These are phyloP conservation scores for Ceratina japonica DNA, from an alignment of 1,140 invertebrate genomes.

Conservation along the genomic window DNA sequence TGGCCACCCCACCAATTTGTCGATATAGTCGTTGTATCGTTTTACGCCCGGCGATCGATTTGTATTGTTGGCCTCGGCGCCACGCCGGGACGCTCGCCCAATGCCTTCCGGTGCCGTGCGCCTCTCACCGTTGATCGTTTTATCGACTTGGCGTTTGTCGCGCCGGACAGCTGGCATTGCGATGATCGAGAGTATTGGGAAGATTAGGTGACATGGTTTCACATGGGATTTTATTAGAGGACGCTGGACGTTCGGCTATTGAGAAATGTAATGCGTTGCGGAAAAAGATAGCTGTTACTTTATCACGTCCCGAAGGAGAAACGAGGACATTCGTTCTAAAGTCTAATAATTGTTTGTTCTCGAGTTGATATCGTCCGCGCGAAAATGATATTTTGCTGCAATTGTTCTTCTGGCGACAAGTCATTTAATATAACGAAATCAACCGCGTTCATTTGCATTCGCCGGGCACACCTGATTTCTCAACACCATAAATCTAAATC, in stretches of 20 bases:
- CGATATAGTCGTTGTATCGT: constrained; percentile 58
- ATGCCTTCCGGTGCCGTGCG: background rate
- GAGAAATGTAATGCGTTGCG: background rate
- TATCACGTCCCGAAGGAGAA: too few relatives aligned
- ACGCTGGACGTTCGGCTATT: background rate
- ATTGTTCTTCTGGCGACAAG: too few relatives aligned
- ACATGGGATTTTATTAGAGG: constrained; percentile 9
- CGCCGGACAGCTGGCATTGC: background rate
- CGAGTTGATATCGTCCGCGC: too few relatives aligned
- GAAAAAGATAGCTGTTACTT: too few relatives aligned
- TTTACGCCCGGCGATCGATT: constrained; percentile 47
- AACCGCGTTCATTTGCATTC: background rate
- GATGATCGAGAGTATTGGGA: constrained; percentile 3
- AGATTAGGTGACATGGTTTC: background rate
- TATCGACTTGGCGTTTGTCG: constrained; percentile 6
- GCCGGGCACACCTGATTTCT: too few relatives aligned
- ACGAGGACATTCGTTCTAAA: too few relatives aligned
- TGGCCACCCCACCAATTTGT: constrained; percentile 58
- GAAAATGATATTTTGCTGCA: too few relatives aligned
- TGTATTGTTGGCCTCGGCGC: constrained; percentile 27
- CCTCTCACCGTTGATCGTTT: constrained; percentile 1
- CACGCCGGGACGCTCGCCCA: background rate
- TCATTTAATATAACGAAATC: too few relatives aligned
- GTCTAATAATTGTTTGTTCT: too few relatives aligned
- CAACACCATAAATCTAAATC: background rate